phyloP scores from a whole-genome alignment of 2,797 vertebrate species.

The Labeo calbasu region DNA sequence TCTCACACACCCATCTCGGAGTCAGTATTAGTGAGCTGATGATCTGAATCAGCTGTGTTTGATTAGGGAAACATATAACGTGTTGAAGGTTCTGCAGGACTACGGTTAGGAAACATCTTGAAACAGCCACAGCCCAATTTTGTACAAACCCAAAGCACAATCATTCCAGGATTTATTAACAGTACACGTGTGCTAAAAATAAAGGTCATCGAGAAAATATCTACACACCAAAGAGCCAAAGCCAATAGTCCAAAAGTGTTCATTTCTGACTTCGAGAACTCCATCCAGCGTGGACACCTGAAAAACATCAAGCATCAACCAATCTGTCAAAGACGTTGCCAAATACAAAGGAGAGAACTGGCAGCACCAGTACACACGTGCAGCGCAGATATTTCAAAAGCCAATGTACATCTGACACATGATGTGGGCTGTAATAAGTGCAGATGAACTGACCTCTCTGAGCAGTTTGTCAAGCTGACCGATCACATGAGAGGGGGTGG shows the following conservation, averaged over 20 bases:
- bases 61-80: too few species aligned
- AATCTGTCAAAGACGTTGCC: neutral
- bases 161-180: neutral
- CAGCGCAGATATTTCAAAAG: too few species aligned
- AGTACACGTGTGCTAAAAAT: neutral
- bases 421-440: neutral
- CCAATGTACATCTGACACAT: neutral
- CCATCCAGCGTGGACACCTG: slow-evolving; percentile 97
- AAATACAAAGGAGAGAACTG: too few species aligned
- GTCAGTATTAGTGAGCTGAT: too few species aligned
- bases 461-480: slow-evolving; percentile 96
- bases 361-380: neutral
- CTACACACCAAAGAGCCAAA: slow-evolving; percentile 93
- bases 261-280: slow-evolving; percentile 94
- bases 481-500: slow-evolving; percentile 94
- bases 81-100: neutral
- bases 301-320: slow-evolving; percentile 16
- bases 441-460: slow-evolving; percentile 83
- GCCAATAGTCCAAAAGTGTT: slow-evolving; percentile 97
- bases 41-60: too few species aligned
- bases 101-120: too few species aligned
- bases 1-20: too few species aligned
- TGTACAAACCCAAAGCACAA: neutral
- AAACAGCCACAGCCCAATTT: neutral
- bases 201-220: neutral